These are phyloP conservation scores for Lissocephala sabroskyi DNA, from an alignment of 2,888 invertebrate genomes.

Conservation along the genomic window DNA sequence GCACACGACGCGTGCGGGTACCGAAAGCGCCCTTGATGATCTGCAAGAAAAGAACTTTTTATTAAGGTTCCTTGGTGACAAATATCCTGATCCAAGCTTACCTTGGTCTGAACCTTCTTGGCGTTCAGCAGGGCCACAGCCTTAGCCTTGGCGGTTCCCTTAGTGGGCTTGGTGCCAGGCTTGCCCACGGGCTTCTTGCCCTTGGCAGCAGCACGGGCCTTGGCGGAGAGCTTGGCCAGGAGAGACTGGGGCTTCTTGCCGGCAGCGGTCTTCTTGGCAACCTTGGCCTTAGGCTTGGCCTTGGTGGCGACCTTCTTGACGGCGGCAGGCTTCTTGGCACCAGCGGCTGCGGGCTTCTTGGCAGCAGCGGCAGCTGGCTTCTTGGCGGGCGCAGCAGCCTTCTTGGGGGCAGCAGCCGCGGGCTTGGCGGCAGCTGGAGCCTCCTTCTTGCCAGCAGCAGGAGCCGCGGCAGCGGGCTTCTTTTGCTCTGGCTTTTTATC, in stretches of 20 bases:
- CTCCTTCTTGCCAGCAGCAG: constrained; percentile 72
- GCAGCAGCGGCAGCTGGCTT: constrained; percentile 59
- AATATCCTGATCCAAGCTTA: constrained; percentile 63
- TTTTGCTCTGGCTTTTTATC: constrained; percentile 76
- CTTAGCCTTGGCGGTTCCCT: constrained; percentile 75
- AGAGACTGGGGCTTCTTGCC: constrained; percentile 72
- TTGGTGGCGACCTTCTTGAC: constrained; percentile 69
- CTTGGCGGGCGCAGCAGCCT: constrained; percentile 61
- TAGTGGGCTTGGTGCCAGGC: constrained; percentile 71
- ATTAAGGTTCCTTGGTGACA: neutral
- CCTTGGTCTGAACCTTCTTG: constrained; percentile 89
- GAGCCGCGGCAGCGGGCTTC: constrained; percentile 62
- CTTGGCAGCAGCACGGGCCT: constrained; percentile 70
- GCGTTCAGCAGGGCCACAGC: constrained; percentile 81
- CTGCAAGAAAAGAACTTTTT: constrained; percentile 74
- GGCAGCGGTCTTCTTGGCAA: constrained; percentile 67
- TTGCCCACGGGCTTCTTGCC: constrained; percentile 67
- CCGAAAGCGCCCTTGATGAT: constrained; percentile 94
- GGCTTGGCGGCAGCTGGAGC: constrained; percentile 69
- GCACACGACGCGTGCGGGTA: constrained; percentile 89
- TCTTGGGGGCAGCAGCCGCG: constrained; percentile 58
- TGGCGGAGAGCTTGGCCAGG: constrained; percentile 71
- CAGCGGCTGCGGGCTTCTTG: constrained; percentile 71
- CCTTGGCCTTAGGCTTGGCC: constrained; percentile 67
- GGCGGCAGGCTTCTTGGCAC: constrained; percentile 53